Evolutionary conservation across 2,797 vertebrate genomes (phyloP).

Genomic region (Atherinosoma microstoma): DNA sequence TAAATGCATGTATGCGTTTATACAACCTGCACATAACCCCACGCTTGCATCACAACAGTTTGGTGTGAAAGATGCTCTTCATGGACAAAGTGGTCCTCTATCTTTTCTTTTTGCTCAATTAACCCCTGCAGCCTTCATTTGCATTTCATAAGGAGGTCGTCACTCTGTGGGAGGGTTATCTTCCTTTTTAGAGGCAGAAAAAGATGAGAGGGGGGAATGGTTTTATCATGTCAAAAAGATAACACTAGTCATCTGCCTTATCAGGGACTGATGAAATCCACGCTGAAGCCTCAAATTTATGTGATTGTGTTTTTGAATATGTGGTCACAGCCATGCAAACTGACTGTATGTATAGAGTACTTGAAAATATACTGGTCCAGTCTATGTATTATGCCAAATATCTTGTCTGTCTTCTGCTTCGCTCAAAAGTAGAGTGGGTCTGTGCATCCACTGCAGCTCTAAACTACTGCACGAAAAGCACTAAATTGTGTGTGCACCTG

Average conservation of each 20-base stretch:
- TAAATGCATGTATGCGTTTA: conserved; percentile 11
- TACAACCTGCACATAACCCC: conserved; percentile 11
- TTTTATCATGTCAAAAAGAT: conserved; percentile 90
- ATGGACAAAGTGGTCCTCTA: conserved; percentile 60
- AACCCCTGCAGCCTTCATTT: conserved; percentile 87
- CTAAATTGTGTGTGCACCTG: conserved; percentile 11
- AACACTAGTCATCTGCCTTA: conserved; percentile 91
- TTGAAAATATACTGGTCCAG: conserved; percentile 15
- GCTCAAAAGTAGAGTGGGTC: conserved; percentile 19
- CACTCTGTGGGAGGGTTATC: conserved; percentile 77
- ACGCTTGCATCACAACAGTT: conserved; percentile 36
- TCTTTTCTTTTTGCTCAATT: conserved; percentile 83
- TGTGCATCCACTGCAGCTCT: conserved; percentile 12
- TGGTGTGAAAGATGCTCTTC: conserved; percentile 63
- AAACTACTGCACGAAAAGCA: conserved; percentile 15
- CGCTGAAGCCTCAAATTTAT: conserved; percentile 31
- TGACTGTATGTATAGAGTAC: conserved; percentile 5
- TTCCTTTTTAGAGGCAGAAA: conserved; percentile 86
- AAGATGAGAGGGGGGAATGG: conserved; percentile 74
- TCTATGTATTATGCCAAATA: conserved; percentile 3
- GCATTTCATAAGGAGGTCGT: conserved; percentile 85
- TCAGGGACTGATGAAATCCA: conserved; percentile 87
- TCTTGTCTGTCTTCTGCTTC: conserved; percentile 10
- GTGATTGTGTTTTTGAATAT: conserved; percentile 39
- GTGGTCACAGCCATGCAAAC: conserved; percentile 4